Evolutionary conservation across 1,140 invertebrate species (phyloP).

Genomic region (Drosophila prosaltans): DNA sequence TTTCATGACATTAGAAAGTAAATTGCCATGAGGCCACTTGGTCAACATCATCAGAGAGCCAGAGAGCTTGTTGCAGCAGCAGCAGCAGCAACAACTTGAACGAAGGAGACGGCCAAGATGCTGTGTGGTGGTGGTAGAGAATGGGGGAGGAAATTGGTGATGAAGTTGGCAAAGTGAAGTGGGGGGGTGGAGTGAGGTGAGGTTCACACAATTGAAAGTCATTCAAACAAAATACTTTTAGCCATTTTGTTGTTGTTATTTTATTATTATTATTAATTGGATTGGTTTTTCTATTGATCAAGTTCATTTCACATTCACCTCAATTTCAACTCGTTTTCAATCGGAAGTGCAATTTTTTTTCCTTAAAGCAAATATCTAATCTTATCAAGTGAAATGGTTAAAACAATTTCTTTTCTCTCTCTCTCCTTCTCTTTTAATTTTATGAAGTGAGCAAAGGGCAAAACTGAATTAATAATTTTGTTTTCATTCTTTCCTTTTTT

Average conservation of each 20-base stretch:
- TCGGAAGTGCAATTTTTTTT: conserved; percentile 50
- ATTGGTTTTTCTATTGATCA: conserved; percentile 28
- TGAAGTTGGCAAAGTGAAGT: conserved; percentile 18
- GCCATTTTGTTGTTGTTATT: conserved; percentile 17
- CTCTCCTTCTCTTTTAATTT: neutral
- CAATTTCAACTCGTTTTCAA: conserved; percentile 28
- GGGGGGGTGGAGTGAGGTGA: neutral
- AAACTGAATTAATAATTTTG: conserved; percentile 3
- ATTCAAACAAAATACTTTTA: conserved; percentile 45
- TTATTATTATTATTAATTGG: conserved; percentile 58
- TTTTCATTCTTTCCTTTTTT: neutral
- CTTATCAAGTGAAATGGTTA: conserved; percentile 1
- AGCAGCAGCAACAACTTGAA: conserved; percentile 42
- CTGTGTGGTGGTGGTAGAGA: neutral
- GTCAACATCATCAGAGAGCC: conserved; percentile 60
- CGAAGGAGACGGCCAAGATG: conserved; percentile 25
- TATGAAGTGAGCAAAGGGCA: neutral
- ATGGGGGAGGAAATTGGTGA: conserved; percentile 29
- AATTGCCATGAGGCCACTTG: conserved; percentile 80
- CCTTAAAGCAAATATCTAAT: conserved; percentile 7
- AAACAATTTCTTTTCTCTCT: conserved; percentile 2
- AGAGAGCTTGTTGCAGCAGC: conserved; percentile 17
- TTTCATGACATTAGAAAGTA: conserved; percentile 81
- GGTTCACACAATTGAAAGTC: conserved; percentile 49
- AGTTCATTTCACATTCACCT: conserved; percentile 32